phyloP scores from a whole-genome alignment of 1,140 invertebrate species.

The Polypedilum vanderplanki region DNA sequence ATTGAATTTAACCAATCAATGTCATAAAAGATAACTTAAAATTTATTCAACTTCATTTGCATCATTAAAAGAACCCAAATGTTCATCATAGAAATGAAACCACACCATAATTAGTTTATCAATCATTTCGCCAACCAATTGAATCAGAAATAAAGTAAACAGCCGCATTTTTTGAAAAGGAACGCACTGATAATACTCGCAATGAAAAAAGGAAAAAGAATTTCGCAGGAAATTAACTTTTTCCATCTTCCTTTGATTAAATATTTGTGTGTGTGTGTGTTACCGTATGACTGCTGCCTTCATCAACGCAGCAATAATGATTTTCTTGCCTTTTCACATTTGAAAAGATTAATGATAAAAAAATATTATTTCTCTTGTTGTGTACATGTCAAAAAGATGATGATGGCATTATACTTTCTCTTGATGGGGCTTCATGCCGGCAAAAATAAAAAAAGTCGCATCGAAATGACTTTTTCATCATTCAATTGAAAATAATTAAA shows the following conservation, averaged over 20 bases:
- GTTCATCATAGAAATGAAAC: not conserved
- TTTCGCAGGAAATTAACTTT: constrained; percentile 15
- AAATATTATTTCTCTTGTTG: not conserved
- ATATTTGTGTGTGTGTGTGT: not conserved
- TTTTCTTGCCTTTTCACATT: constrained; percentile 2
- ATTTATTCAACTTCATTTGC: too few relatives aligned
- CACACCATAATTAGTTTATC: not conserved
- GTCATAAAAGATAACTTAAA: too few relatives aligned
- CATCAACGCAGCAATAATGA: not conserved
- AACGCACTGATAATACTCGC: not conserved
- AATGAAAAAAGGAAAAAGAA: not conserved
- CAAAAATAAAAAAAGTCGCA: too few relatives aligned
- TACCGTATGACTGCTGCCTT: not conserved
- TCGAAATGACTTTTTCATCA: not conserved
- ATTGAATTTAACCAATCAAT: too few relatives aligned
- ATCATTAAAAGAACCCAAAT: too few relatives aligned
- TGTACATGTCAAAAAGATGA: constrained; percentile 6
- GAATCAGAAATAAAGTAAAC: not conserved
- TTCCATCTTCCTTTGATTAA: constrained; percentile 6
- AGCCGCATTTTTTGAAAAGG: not conserved
- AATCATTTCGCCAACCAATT: constrained; percentile 13
- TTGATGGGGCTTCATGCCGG: not conserved
- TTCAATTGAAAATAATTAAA: constrained; percentile 20
- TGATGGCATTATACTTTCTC: constrained; percentile 6
- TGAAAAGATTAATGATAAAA: constrained; percentile 7